Percentiles rank a stretch among this genome's conserved stretches.
These are phyloP conservation scores for Gymnothorax reevesii DNA, from an alignment of 2,797 vertebrate genomes.

Conservation along the genomic window DNA sequence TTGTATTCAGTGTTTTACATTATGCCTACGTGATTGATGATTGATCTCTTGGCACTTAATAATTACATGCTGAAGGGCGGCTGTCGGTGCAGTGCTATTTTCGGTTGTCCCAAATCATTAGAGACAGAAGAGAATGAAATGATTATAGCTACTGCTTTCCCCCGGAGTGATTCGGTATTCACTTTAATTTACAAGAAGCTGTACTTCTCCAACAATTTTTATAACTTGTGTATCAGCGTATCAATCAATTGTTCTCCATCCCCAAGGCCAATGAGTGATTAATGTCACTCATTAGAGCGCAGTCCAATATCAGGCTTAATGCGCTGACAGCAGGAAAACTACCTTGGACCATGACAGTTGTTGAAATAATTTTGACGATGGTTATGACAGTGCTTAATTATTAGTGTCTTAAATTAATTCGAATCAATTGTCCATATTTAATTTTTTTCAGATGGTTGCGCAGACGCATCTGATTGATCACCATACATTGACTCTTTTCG, in stretches of 20 bases:
- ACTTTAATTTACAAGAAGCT: neutral
- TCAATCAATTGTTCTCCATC: neutral
- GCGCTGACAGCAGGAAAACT: neutral
- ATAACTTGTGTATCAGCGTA: neutral
- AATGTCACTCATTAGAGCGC: neutral
- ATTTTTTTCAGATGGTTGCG: too few relatives aligned
- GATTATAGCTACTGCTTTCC: constrained; percentile 2
- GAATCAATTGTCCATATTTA: neutral
- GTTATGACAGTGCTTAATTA: too few relatives aligned
- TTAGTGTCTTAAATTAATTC: neutral
- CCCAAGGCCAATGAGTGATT: neutral
- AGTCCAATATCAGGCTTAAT: neutral
- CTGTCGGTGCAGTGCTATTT: neutral
- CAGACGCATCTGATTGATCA: too few relatives aligned
- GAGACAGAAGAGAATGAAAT: neutral
- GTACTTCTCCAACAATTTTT: neutral
- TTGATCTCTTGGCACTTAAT: neutral
- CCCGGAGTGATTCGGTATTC: neutral
- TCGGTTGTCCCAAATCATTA: constrained; percentile 7
- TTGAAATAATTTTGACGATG: too few relatives aligned
- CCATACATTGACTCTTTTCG: neutral
- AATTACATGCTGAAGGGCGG: neutral
- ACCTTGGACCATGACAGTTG: neutral
- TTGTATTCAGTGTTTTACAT: neutral
- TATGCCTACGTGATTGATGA: neutral